Evolutionary conservation across 1,140 invertebrate genomes (phyloP).

Genomic region (Magallana ariakensis): DNA sequence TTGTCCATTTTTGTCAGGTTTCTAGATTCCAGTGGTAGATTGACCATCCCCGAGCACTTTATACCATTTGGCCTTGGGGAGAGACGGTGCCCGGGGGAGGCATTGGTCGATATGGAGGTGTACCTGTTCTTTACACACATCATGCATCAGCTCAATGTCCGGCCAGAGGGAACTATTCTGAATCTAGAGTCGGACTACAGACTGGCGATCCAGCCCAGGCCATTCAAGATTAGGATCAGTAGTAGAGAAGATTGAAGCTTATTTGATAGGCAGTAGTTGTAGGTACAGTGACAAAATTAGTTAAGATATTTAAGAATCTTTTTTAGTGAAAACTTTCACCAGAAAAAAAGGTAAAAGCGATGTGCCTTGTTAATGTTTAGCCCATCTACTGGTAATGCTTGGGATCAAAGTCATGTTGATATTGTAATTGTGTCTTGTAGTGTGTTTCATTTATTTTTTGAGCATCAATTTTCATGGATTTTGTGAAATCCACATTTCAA

Average conservation of each 20-base stretch:
- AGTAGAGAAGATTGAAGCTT: constrained; percentile 52
- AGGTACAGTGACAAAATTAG: too few species aligned
- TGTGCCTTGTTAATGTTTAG: too few species aligned
- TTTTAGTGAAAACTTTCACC: too few species aligned
- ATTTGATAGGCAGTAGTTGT: too few species aligned
- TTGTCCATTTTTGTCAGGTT: constrained; percentile 62
- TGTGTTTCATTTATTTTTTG: too few species aligned
- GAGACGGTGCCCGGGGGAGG: constrained; percentile 69
- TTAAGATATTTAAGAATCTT: too few species aligned
- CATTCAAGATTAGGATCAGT: constrained; percentile 59
- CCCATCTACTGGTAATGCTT: too few species aligned
- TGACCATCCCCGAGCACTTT: constrained; percentile 70
- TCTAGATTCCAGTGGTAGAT: constrained; percentile 60
- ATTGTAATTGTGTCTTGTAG: too few species aligned
- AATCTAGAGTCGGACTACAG: constrained; percentile 65
- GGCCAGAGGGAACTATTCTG: constrained; percentile 37
- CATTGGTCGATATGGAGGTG: constrained; percentile 63
- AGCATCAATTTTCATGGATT: too few species aligned
- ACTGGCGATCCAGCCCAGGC: constrained; percentile 64
- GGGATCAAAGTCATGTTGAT: too few species aligned
- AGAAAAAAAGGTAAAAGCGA: too few species aligned
- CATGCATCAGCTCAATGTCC: constrained; percentile 64
- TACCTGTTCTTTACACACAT: constrained; percentile 70
- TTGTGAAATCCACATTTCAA: too few species aligned
- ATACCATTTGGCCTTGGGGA: constrained; percentile 70